Base-by-base conservation (phyloP, 2,797 vertebrate genomes). In the Alectoris magna region DNA sequence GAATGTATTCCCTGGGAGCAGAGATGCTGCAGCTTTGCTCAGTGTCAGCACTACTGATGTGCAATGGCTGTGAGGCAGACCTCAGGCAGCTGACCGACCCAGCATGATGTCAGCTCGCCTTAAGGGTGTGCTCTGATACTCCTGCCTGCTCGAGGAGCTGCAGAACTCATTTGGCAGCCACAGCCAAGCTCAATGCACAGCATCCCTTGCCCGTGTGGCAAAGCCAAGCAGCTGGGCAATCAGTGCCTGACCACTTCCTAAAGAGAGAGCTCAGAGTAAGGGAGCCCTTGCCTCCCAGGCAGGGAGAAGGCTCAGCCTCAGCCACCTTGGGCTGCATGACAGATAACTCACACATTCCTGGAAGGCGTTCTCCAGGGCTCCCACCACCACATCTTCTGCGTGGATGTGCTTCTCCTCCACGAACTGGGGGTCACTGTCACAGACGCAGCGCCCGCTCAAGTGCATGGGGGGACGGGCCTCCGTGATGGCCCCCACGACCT, bases 341-440 rank as follows among this genome's bases (percentile, higher is more conserved):
- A 0, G n/a, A 66, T 59, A 71, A 98, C 97, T 98, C 91, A 98
- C 98, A 4, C 98, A 98, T 58, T 98, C 97, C 93, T 97, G 97
- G 93, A 98, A 98, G 91, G 98, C 98, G 0, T 75, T 97, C 90
- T 98, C 98, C 94, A 98, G 72, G 11, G 98, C 98, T 88, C 98
- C 98, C 36, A 97, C 97, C 83, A 98, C 97, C 91, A 98, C 75
- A 83, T 98, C 97, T 94, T 97, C 95, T 3, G 94, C 23, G 0
- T 67, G 84, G 86, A 98, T 97, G 58, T 94, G 96, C 94, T 98
- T 98, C 91, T 98, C 97, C 88, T 97, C 95, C 92, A 98, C 98
- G 0, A 98, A 98, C 44, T 97, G 96, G 55, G 97, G 97, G 77
- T 98, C 98, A 2, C 96, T 98, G 92, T 96, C 76, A 4, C 97